These are phyloP conservation scores for Beroe ovata DNA, from an alignment of 37 sponge, comb jelly and placozoan species.

Conservation along the genomic window DNA sequence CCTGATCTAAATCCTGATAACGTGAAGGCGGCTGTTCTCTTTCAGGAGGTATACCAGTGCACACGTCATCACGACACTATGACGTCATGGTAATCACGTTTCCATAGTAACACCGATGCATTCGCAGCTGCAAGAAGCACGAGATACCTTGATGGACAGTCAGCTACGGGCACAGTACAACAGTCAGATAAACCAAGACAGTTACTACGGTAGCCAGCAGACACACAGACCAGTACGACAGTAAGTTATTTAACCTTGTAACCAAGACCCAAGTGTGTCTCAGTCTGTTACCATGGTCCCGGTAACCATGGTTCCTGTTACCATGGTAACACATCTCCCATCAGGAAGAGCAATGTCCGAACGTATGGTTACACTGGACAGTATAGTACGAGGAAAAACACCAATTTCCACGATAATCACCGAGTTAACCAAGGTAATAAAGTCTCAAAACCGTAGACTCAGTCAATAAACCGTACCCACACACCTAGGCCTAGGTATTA, in stretches of 20 bases:
- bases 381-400: too few species aligned
- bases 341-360: too few species aligned
- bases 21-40: conserved; percentile 4
- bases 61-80: too few species aligned
- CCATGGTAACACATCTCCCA: not conserved
- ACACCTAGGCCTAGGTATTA: too few species aligned
- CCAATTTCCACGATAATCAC: too few species aligned
- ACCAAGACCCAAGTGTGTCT: not conserved
- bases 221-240: conserved; percentile 5
- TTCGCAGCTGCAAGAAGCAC: conserved; percentile 41
- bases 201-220: conserved; percentile 10
- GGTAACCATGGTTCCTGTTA: not conserved
- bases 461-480: too few species aligned
- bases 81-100: too few species aligned
- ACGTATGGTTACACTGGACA: too few species aligned
- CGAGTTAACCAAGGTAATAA: too few species aligned
- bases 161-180: conserved; percentile 32
- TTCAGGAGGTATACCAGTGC: not conserved
- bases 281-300: not conserved
- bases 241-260: too few species aligned
- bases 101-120: too few species aligned
- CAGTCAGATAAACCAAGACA: not conserved
- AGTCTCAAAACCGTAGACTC: too few species aligned
- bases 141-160: not conserved
- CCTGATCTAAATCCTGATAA: conserved; percentile 38